Conservation (phyloP, 2,797 vertebrate genomes). For the Hippoglossus hippoglossus region DNA sequence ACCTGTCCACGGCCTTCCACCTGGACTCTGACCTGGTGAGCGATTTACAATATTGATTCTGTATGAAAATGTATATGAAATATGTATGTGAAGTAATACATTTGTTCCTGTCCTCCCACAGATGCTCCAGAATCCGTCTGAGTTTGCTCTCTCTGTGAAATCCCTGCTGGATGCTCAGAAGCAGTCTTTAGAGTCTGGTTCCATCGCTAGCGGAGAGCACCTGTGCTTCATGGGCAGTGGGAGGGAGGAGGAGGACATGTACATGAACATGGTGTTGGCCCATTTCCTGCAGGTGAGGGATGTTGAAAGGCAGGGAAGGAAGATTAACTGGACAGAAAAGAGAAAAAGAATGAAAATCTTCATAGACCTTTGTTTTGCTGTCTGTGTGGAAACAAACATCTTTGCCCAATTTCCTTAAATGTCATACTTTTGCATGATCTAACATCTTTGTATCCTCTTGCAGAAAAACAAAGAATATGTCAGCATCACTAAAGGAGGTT, state of each 20-base stretch:
- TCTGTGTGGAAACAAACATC: background rate
- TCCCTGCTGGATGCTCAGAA: slow-evolving; percentile 99
- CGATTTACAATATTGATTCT: background rate
- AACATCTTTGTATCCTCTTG: slow-evolving; percentile 59
- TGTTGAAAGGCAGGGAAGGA: background rate
- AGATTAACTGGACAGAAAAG: background rate
- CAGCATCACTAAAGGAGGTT: slow-evolving; percentile 98
- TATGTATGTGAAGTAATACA: background rate
- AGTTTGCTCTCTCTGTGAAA: slow-evolving; percentile 97
- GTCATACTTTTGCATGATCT: background rate
- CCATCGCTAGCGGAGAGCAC: slow-evolving; percentile 95
- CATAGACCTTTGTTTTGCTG: background rate
- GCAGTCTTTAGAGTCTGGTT: slow-evolving; percentile 96
- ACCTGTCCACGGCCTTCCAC: slow-evolving; percentile 98
- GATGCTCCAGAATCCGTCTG: slow-evolving; percentile 99
- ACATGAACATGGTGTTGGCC: slow-evolving; percentile 99
- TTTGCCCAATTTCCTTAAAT: no score
- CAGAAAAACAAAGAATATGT: slow-evolving; percentile 99
- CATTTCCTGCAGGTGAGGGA: slow-evolving; percentile 95
- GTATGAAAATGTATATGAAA: background rate
- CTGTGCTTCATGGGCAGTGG: slow-evolving; percentile 99
- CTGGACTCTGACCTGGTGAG: slow-evolving; percentile 98
- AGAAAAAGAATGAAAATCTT: background rate
- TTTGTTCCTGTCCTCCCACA: slow-evolving; percentile 54
- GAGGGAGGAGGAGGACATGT: slow-evolving; percentile 99